Evolutionary conservation across 2,888 invertebrate genomes (phyloP).

Genomic region (Boloria euphrosyne): DNA sequence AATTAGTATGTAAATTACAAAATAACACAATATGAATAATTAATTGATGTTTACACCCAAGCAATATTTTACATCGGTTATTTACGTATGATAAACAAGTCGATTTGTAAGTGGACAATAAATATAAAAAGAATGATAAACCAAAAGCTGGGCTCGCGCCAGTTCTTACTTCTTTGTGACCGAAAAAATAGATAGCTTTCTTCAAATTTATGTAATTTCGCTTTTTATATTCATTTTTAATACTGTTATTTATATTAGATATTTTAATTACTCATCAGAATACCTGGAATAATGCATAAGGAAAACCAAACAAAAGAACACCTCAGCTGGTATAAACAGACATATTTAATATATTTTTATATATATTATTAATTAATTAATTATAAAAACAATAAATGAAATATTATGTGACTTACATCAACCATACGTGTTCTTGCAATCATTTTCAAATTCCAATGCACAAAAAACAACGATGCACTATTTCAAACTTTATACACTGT

Average conservation of each 20-base stretch:
- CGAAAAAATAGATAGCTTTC: slow-evolving; percentile 41
- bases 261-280: slow-evolving; percentile 3
- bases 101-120: neutral
- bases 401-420: slow-evolving; percentile 54
- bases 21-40: too few relatives aligned
- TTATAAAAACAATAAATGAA: slow-evolving; percentile 10
- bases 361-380: neutral
- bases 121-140: slow-evolving; percentile 22
- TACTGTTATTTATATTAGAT: neutral
- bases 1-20: too few relatives aligned
- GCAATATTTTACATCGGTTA: neutral
- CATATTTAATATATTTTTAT: neutral
- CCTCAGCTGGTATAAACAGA: too few relatives aligned
- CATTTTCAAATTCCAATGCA: slow-evolving; percentile 51
- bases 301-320: slow-evolving; percentile 1
- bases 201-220: slow-evolving; percentile 17
- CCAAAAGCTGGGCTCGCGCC: slow-evolving; percentile 46
- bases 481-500: slow-evolving; percentile 48
- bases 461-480: slow-evolving; percentile 43
- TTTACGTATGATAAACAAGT: slow-evolving; percentile 10
- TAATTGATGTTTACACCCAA: neutral
- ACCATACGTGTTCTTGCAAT: slow-evolving; percentile 47
- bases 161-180: slow-evolving; percentile 49
- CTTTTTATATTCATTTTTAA: slow-evolving; percentile 29
- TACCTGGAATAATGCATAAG: slow-evolving; percentile 2